Base-by-base conservation (phyloP, 2,113 vertebrate species). In the Nothobranchius furzeri region DNA sequence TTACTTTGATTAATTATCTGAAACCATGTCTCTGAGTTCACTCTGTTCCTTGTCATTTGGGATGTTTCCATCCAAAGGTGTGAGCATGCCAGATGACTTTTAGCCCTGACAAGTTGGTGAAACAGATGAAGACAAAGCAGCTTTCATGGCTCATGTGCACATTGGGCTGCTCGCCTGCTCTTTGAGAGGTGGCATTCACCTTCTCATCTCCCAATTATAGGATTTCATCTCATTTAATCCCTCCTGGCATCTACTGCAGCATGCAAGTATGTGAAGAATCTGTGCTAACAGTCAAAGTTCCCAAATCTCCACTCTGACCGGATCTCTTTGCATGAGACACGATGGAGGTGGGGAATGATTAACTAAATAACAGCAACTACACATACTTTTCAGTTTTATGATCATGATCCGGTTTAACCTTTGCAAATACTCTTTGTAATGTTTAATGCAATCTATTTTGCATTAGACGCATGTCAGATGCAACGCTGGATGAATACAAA, bases 201-300 rank as follows among this genome's bases (percentile, higher is more conserved):
- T 84, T 85, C 70, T 84, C 78, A 81, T 79, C 75, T 85, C 78
- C 88, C 75, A 76, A 76, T 79, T 71, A 64, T 73, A 75, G 71
- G 76, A 84, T 89, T 89, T 87, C 50, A 76, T 78, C 63, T 75
- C 75, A 67, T 64, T 74, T 92, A 91, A 93, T 92, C 91, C 80
- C 74, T 66, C 66, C 64, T 83, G 90, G 90, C 85, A 91, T 92
- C 84, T 65, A 60, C 76, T 42, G 76, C 58, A 73, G 77, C 63
- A 64, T 67, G 62, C 63, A 50, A 50, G 53, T 15, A 43, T 55
- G 61, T 60, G 68, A 12, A 59, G 20, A 66, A 57, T 49, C 62
- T 42, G 45, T 72, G 71, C 63, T 50, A 30, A 75, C 1, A 1
- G 49, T 75, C 60, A 45, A 43, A 63, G 74, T 59, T 85, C 81